A percentile compares a stretch with the other conserved stretches of the same genome.
These are phyloP conservation scores for Lepidothrix coronata DNA, from an alignment of 2,113 vertebrate species.

Conservation along the genomic window DNA sequence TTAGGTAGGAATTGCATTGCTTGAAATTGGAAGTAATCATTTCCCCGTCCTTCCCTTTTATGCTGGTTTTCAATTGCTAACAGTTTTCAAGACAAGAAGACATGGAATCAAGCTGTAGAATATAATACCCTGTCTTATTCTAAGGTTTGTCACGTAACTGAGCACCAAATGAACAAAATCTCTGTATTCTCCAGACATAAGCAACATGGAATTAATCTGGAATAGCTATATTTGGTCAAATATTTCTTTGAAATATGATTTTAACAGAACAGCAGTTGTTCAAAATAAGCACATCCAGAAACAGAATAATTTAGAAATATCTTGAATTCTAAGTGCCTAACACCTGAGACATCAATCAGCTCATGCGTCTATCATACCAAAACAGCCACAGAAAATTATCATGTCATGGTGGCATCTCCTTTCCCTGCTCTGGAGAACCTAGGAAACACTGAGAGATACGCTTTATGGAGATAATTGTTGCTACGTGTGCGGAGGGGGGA, in stretches of 20 bases:
- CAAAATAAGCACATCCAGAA: neutral
- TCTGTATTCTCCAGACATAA: neutral
- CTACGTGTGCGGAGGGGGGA: neutral
- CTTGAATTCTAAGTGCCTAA: neutral
- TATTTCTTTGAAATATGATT: neutral
- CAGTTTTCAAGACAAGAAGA: neutral
- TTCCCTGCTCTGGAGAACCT: neutral
- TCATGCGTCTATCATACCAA: neutral
- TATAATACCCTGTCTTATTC: neutral
- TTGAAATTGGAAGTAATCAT: slow-evolving; percentile 3
- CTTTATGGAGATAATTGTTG: neutral
- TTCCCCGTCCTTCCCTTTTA: neutral
- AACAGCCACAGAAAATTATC: neutral
- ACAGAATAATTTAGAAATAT: neutral
- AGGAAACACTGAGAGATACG: neutral
- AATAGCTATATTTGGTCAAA: neutral
- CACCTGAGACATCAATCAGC: neutral
- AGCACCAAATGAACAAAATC: neutral
- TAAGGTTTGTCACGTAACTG: neutral
- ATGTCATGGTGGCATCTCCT: neutral
- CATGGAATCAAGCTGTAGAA: neutral
- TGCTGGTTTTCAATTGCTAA: neutral
- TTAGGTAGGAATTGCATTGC: neutral
- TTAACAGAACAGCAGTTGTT: neutral
- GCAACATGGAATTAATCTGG: neutral